Evolutionary conservation across 1,140 invertebrate species (phyloP).

Genomic region (Stenopsyche tienmushanensis): DNA sequence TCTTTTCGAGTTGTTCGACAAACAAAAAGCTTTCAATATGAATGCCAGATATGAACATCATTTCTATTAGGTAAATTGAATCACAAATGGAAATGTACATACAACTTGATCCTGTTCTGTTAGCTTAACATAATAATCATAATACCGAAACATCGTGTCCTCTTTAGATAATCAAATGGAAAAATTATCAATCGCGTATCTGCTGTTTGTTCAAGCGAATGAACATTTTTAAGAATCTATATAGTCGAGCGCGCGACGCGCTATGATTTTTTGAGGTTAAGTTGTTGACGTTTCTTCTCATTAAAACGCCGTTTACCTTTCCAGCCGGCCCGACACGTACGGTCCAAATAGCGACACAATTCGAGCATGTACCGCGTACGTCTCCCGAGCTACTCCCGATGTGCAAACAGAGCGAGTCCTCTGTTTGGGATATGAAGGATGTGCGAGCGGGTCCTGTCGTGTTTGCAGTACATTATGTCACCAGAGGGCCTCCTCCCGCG

Average conservation of each 20-base stretch:
- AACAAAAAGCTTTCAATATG: slow-evolving; percentile 23
- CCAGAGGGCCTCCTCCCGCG: slow-evolving; percentile 5
- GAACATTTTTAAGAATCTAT: too few species aligned
- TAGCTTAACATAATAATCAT: background rate
- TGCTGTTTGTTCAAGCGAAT: background rate
- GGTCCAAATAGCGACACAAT: too few species aligned
- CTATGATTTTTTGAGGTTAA: too few species aligned
- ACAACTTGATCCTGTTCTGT: too few species aligned
- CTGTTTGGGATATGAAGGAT: too few species aligned
- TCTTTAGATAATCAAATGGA: slow-evolving; percentile 23
- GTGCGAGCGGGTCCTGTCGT: background rate
- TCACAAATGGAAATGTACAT: background rate
- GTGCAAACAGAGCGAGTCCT: too few species aligned
- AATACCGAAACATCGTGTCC: background rate
- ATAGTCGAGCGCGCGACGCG: too few species aligned
- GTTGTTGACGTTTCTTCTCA: too few species aligned
- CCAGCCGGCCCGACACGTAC: too few species aligned
- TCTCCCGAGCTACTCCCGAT: too few species aligned
- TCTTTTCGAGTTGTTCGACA: background rate
- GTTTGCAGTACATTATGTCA: slow-evolving; percentile 41
- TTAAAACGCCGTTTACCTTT: too few species aligned
- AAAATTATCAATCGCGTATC: slow-evolving; percentile 19
- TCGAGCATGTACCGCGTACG: too few species aligned
- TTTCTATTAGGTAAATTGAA: background rate
- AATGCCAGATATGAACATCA: slow-evolving; percentile 2